phyloP scores from a whole-genome alignment of 2,113 vertebrate species.

The Pheucticus melanocephalus region DNA sequence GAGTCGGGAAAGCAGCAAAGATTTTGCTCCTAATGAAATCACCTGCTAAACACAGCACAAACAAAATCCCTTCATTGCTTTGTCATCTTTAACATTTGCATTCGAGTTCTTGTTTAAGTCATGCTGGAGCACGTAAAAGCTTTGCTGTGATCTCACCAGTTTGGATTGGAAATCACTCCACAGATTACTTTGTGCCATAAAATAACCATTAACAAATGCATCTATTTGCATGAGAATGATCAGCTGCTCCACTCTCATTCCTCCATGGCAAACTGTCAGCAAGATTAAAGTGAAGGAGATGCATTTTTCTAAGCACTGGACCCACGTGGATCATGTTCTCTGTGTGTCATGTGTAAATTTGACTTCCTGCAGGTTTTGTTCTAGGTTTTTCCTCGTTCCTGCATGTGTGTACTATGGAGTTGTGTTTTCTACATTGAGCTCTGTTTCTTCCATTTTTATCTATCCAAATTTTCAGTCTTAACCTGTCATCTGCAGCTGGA shows the following conservation, averaged over 20 bases:
- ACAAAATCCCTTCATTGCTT: background rate
- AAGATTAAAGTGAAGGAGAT: background rate
- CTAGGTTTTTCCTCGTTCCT: background rate
- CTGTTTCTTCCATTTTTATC: background rate
- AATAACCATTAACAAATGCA: background rate
- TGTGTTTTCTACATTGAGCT: background rate
- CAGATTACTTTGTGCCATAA: background rate
- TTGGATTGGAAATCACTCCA: background rate
- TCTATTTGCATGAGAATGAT: background rate
- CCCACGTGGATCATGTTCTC: fast-evolving
- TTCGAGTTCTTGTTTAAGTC: background rate
- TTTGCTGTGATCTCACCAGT: background rate
- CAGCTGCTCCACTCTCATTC: background rate
- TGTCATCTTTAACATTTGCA: background rate
- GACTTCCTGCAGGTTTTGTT: background rate
- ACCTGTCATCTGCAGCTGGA: background rate
- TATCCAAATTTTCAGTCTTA: background rate
- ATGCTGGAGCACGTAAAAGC: background rate
- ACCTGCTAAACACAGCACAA: background rate
- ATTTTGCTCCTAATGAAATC: background rate
- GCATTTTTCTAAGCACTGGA: background rate
- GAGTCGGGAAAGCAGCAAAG: background rate
- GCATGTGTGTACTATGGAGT: background rate
- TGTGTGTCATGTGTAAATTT: background rate
- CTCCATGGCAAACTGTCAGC: background rate